Evolutionary conservation across 2,113 vertebrate genomes (phyloP).

Genomic region (Gila orcuttii): DNA sequence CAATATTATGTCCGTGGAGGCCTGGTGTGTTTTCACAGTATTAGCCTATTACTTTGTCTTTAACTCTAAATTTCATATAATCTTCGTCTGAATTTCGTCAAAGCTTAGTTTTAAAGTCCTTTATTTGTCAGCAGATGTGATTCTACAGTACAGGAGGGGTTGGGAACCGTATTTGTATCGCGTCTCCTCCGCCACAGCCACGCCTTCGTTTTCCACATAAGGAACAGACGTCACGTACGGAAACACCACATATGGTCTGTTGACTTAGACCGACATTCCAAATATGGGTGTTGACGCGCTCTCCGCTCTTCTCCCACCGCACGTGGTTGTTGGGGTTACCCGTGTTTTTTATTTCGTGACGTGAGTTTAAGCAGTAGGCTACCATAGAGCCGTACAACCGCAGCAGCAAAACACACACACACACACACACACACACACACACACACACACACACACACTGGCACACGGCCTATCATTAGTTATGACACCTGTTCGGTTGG

Average conservation of each 20-base stretch:
- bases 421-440: background rate
- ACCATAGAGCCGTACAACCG: background rate
- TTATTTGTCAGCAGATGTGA: conserved; percentile 59
- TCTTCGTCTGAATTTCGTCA: background rate
- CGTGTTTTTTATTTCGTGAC: conserved; percentile 55
- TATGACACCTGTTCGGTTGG: background rate
- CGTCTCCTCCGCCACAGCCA: background rate
- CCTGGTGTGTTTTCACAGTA: conserved; percentile 5
- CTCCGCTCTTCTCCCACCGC: conserved; percentile 61
- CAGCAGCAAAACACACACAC: background rate
- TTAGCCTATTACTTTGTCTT: background rate
- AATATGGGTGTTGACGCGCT: conserved; percentile 68
- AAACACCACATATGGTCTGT: conserved; percentile 67
- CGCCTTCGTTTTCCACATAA: conserved; percentile 68
- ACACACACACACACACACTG: background rate
- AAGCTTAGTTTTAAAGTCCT: conserved; percentile 45
- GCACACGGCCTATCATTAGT: background rate
- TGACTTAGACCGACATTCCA: conserved; percentile 60
- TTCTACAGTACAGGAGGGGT: conserved; percentile 62
- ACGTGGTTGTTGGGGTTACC: conserved; percentile 68
- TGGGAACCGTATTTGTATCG: conserved; percentile 57
- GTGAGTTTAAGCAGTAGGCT: background rate
- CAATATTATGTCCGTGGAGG: background rate
- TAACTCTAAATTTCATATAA: background rate
- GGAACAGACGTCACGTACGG: conserved; percentile 64